phyloP scores from a whole-genome alignment of 1,140 invertebrate genomes.

The Drosophila mauritiana region DNA sequence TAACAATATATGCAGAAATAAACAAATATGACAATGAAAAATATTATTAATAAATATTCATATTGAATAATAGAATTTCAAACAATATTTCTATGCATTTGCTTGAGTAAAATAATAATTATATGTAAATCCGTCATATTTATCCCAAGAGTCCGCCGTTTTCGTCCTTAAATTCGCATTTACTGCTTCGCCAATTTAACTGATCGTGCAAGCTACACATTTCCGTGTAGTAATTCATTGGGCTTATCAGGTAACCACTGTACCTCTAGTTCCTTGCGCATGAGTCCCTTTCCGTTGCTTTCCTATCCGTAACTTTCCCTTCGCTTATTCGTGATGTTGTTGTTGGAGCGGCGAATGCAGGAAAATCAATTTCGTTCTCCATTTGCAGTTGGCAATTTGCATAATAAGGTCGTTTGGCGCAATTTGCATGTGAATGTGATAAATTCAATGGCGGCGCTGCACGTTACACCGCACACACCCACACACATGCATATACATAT shows the following conservation, averaged over 20 bases:
- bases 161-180: constrained; percentile 5
- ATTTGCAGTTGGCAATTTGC: constrained; percentile 85
- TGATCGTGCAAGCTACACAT: constrained; percentile 47
- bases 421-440: constrained; percentile 85
- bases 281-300: constrained; percentile 22
- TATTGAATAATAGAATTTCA: too few relatives aligned
- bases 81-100: too few relatives aligned
- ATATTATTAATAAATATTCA: too few relatives aligned
- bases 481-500: constrained; percentile 32
- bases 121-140: neutral
- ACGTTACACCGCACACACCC: constrained; percentile 40
- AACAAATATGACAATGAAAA: neutral
- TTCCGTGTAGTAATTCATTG: constrained; percentile 44
- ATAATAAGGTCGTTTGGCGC: constrained; percentile 85
- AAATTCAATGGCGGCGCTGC: constrained; percentile 77
- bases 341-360: constrained; percentile 68
- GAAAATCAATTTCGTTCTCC: constrained; percentile 85
- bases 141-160: neutral
- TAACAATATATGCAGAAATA: neutral
- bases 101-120: too few relatives aligned
- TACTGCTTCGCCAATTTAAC: constrained; percentile 13
- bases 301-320: constrained; percentile 5
- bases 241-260: constrained; percentile 49
- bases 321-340: constrained; percentile 38
- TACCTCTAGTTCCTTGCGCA: constrained; percentile 29